Conservation (phyloP, 2,888 invertebrate species). For the Epinotia bilunana region DNA sequence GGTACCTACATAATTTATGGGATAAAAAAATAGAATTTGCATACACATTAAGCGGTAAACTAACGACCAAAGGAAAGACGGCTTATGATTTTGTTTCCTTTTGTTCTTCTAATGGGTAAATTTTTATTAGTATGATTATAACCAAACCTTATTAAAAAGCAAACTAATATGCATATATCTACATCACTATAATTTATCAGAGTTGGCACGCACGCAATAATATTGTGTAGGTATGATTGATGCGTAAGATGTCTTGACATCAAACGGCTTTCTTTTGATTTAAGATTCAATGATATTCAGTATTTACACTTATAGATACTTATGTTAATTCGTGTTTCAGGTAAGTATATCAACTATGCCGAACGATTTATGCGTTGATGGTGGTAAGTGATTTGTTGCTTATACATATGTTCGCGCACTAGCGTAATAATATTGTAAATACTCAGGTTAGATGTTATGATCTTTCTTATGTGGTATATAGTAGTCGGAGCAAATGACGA, state of each 20-base stretch:
- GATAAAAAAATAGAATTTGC: too few species aligned
- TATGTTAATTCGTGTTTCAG: conserved; percentile 28
- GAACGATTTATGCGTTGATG: conserved; percentile 9
- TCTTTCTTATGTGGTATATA: not conserved
- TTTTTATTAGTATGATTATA: too few species aligned
- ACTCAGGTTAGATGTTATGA: not conserved
- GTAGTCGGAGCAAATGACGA: not conserved
- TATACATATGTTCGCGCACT: not conserved
- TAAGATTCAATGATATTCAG: conserved; percentile 23
- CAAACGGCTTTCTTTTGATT: conserved; percentile 28
- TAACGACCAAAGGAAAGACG: too few species aligned
- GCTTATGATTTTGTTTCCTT: too few species aligned
- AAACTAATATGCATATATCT: conserved; percentile 6
- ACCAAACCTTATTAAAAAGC: not conserved
- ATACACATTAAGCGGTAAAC: too few species aligned
- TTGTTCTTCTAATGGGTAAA: too few species aligned
- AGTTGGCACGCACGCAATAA: not conserved
- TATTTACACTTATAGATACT: not conserved
- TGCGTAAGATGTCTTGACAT: conserved; percentile 30
- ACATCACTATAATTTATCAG: conserved; percentile 16
- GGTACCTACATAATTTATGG: too few species aligned
- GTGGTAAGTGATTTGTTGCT: conserved; percentile 23
- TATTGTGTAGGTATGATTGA: not conserved
- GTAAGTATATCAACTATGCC: conserved; percentile 11
- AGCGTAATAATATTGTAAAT: not conserved